These are phyloP conservation scores for Lasioglossum albipes DNA, from an alignment of 1,140 invertebrate genomes.

Conservation along the genomic window DNA sequence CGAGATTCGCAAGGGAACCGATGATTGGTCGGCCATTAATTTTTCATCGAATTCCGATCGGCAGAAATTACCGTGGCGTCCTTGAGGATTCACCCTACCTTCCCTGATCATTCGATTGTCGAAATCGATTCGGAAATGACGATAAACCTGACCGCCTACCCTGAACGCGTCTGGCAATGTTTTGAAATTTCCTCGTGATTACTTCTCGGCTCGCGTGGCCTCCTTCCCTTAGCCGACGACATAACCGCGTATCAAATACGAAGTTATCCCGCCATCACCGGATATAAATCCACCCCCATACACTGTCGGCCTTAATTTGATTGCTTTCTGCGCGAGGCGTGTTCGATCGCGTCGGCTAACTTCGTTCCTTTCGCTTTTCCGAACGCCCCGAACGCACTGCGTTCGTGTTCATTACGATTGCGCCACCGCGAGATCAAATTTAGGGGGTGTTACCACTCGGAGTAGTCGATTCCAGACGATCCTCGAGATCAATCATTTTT, in stretches of 20 bases:
- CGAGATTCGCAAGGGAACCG: conserved; percentile 5
- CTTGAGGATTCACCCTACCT: conserved; percentile 37
- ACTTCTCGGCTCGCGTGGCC: conserved; percentile 19
- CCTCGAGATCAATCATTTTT: no score
- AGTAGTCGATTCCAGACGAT: no score
- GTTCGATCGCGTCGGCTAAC: conserved; percentile 30
- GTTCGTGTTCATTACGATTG: no score
- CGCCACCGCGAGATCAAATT: no score
- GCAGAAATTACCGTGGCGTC: conserved; percentile 66
- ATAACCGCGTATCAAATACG: conserved; percentile 16
- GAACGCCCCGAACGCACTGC: no score
- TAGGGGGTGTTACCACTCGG: no score
- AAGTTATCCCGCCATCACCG: conserved; percentile 24
- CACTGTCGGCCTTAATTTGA: conserved; percentile 34
- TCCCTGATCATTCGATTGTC: conserved; percentile 78
- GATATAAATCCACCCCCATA: conserved; percentile 21
- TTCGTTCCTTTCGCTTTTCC: conserved; percentile 17
- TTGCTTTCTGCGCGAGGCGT: conserved; percentile 25
- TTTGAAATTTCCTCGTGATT: conserved; percentile 74
- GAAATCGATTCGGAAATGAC: conserved; percentile 78
- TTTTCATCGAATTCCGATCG: conserved; percentile 75
- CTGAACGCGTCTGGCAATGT: conserved; percentile 59
- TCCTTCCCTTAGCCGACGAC: conserved; percentile 2
- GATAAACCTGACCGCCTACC: conserved; percentile 68
- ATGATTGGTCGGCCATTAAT: conserved; percentile 64